Conservation (phyloP, 2,888 invertebrate genomes). For the Vesta saturnalis region DNA sequence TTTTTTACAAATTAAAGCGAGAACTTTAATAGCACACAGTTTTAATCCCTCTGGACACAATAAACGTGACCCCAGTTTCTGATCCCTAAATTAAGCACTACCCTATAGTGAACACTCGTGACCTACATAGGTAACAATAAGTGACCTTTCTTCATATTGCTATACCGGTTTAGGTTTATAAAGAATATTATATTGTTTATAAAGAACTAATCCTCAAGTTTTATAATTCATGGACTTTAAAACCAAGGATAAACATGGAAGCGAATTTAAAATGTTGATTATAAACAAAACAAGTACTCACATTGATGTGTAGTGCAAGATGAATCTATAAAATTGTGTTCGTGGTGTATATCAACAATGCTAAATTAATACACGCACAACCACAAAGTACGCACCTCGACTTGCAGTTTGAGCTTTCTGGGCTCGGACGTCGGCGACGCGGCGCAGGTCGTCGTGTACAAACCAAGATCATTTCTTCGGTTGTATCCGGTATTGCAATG, state of each 20-base stretch:
- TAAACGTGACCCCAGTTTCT: neutral
- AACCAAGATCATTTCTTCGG: constrained; percentile 18
- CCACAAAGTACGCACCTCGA: constrained; percentile 6
- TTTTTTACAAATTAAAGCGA: too few relatives aligned
- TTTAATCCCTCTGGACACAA: neutral
- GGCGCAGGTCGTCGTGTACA: constrained; percentile 31
- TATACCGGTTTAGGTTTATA: too few relatives aligned
- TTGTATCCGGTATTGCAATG: neutral
- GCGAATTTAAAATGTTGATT: neutral
- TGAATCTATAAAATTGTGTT: neutral
- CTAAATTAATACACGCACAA: constrained; percentile 11
- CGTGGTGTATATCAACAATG: constrained; percentile 9
- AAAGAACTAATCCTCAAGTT: neutral
- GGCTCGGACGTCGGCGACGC: constrained; percentile 32
- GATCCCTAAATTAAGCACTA: constrained; percentile 19
- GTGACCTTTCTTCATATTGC: constrained; percentile 7
- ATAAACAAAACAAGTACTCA: neutral
- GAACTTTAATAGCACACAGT: too few relatives aligned
- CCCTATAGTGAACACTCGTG: constrained; percentile 23
- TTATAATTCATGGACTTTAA: constrained; percentile 3
- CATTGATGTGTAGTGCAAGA: constrained; percentile 8
- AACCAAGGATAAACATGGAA: neutral
- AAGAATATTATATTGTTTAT: too few relatives aligned
- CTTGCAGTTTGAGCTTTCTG: constrained; percentile 29
- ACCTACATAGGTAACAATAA: constrained; percentile 18